A percentile compares a stretch with the other conserved stretches of the same genome.
These are phyloP conservation scores for Tetanocera ferruginea DNA, from an alignment of 2,888 invertebrate species.

Conservation along the genomic window DNA sequence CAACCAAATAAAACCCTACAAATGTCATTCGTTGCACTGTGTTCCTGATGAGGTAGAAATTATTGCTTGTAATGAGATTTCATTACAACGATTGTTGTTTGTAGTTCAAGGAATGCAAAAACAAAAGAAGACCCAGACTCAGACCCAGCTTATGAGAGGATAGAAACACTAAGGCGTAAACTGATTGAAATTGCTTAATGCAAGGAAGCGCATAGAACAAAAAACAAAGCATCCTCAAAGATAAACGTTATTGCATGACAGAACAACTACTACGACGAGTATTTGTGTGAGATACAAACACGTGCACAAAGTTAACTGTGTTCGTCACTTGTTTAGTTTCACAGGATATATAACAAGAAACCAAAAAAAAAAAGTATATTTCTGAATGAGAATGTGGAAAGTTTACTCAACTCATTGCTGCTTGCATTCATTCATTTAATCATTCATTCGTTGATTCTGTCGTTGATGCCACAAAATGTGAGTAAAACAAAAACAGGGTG, in stretches of 20 bases:
- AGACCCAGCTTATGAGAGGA: background rate
- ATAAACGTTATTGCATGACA: constrained; percentile 12
- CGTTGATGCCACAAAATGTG: background rate
- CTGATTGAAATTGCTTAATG: constrained; percentile 23
- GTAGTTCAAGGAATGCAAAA: background rate
- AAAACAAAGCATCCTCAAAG: background rate
- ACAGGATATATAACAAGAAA: constrained; percentile 4
- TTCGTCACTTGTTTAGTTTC: constrained; percentile 10
- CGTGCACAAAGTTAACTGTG: background rate
- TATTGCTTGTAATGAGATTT: too few relatives aligned
- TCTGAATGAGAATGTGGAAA: background rate
- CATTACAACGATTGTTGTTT: background rate
- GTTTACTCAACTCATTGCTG: background rate
- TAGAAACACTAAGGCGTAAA: background rate
- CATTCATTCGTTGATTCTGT: too few relatives aligned
- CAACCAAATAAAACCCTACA: too few relatives aligned
- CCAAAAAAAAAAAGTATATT: background rate
- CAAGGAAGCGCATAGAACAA: background rate
- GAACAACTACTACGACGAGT: background rate
- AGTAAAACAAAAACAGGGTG: background rate
- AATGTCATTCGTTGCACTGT: too few relatives aligned
- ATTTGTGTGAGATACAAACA: constrained; percentile 13
- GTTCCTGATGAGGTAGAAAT: too few relatives aligned
- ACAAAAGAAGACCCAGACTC: background rate
- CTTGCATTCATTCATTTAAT: background rate